Conservation (phyloP, 2,888 invertebrate genomes). For the Lepidochrysops patricia region DNA sequence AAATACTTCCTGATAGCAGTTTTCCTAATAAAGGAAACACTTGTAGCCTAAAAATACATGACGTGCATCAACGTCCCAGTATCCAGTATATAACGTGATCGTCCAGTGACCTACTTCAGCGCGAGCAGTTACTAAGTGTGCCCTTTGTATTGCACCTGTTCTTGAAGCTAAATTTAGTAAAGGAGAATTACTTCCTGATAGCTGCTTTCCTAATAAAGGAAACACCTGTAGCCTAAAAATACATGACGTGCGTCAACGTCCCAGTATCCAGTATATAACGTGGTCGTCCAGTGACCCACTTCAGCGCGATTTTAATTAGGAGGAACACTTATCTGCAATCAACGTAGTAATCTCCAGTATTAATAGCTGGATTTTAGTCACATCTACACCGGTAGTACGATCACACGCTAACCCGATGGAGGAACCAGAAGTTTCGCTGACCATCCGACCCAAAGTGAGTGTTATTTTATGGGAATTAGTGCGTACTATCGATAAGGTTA, state of each 20-base stretch:
- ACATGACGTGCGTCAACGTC: not conserved
- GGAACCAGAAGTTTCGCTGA: constrained; percentile 21
- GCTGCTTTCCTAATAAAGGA: not conserved
- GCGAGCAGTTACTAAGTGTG: no score
- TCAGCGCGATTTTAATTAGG: constrained; percentile 61
- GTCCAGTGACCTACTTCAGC: constrained; percentile 49
- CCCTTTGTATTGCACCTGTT: no score
- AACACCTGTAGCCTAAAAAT: constrained; percentile 9
- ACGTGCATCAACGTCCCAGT: not conserved
- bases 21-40: constrained; percentile 1
- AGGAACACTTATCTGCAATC: constrained; percentile 59
- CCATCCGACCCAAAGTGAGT: constrained; percentile 43
- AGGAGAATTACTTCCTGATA: not conserved
- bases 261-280: constrained; percentile 8
- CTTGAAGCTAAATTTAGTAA: no score
- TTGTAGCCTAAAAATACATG: constrained; percentile 10
- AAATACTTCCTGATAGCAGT: not conserved
- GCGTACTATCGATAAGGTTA: no score
- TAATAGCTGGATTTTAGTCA: constrained; percentile 34
- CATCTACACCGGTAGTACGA: constrained; percentile 37
- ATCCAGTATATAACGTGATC: constrained; percentile 17
- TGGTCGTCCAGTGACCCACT: constrained; percentile 45
- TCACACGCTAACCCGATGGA: constrained; percentile 44
- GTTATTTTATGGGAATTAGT: not conserved
- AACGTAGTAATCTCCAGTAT: constrained; percentile 38